Evolutionary conservation across 2,888 invertebrate genomes (phyloP), one percentile per base, ranked within the genome.

Genomic region (Hoplodrina blanda): DNA sequence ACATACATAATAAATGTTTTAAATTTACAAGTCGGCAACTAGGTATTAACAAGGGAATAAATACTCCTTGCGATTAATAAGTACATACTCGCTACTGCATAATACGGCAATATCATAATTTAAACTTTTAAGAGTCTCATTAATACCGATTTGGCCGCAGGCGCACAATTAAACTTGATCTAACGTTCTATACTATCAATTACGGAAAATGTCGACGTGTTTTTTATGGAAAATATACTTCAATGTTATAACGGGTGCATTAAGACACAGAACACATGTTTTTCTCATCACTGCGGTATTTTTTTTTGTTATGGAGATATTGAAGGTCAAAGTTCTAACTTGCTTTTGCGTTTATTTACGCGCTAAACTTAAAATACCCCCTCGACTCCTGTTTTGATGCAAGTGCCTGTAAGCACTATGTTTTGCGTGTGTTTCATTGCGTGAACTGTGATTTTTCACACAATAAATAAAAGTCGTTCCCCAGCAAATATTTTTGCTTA

Each of bases 151-250:
- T 73, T 71, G 50, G 86, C 89, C 86, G 66, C 70, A 65, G 86
- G 89, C 87, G 67, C 64, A 78, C 84, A 81, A 87, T 87, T 88
- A 86, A 82, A 80, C 78, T 71, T 78, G 84, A 87, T 86, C 81
- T 84, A 82, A 82, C 68, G 76, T 84, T 86, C 84, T 78, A 73
- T 86, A 81, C 84, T 82, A 85, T 85, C 83, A 88, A 85, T 85
- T 86, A 87, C 62, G 61, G 63, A 80, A 81, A 87, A 87, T 86
- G 76, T 85, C 81, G 76, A 82, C 81, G 62, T 73, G 79, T 82
- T 81, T 84, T 86, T 33, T n/a, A 20, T 57, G 19, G 6, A 11
- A 72, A 78, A 20, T 17, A 30, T 62, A 11, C 46, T 77, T 70
- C 15, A 59, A 37, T 49, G 0, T 15, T 50, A 13, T 56, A 46